phyloP scores from a whole-genome alignment of 53 echinoderm and acorn worm genomes.

The Hippasteria phrygiana region DNA sequence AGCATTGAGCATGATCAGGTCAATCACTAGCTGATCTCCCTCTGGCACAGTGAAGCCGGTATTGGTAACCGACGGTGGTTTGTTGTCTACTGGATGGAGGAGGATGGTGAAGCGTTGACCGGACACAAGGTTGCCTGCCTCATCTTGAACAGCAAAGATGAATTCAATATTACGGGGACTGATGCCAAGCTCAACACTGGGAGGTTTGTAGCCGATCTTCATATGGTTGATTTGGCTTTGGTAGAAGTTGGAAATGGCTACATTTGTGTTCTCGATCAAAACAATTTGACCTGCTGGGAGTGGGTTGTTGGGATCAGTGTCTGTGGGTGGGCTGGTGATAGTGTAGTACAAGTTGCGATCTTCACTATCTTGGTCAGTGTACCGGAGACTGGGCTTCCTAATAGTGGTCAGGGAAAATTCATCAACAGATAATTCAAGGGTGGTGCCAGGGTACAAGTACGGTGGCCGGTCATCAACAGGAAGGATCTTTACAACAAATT shows the following conservation, averaged over 20 bases:
- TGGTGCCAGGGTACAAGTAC: conserved; percentile 77
- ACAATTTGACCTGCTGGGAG: conserved; percentile 95
- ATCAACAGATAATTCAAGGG: conserved; percentile 81
- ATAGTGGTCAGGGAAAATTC: conserved; percentile 90
- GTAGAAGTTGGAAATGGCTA: conserved; percentile 80
- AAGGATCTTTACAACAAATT: conserved; percentile 89
- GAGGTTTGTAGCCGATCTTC: conserved; percentile 95
- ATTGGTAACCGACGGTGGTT: conserved; percentile 92
- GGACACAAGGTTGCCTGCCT: conserved; percentile 82
- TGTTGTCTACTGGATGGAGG: conserved; percentile 93
- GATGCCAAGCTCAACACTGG: conserved; percentile 93
- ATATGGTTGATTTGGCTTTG: conserved; percentile 93
- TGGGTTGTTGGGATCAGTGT: conserved; percentile 73
- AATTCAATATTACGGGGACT: conserved; percentile 86
- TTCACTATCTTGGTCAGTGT: conserved; percentile 90
- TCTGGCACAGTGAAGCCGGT: conserved; percentile 88
- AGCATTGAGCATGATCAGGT: conserved; percentile 85
- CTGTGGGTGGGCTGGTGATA: conserved; percentile 81
- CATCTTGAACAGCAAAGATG: conserved; percentile 86
- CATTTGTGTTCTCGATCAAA: conserved; percentile 81
- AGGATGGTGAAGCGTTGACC: conserved; percentile 80
- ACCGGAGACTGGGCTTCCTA: conserved; percentile 74
- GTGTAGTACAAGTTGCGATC: conserved; percentile 92
- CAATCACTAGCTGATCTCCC: conserved; percentile 68
- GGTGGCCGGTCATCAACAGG: conserved; percentile 95